Evolutionary conservation across 30 jellyfish, hydroid and myxozoan genomes (phyloP), one percentile per base, ranked within the genome.

Genomic region (Aurelia sp.): DNA sequence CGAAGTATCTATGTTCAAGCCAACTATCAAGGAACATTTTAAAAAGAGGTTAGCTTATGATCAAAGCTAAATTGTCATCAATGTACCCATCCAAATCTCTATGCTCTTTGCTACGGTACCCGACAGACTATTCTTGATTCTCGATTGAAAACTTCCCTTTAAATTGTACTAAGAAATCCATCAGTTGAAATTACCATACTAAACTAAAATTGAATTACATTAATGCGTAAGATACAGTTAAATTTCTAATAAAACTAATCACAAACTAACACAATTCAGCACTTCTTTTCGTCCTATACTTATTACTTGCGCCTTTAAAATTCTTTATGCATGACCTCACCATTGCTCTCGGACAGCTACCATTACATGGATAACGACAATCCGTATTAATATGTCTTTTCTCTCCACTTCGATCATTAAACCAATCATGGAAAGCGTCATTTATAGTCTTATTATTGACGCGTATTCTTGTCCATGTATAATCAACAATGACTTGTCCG

Each of bases 401-500:
- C 55, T 64, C 72, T 19, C 74, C 69, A 21, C 66, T 19, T 18
- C 51, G 24, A 44, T 87, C 98, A 4, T 81, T 57, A 0, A 73
- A 48, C 98, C 98, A 94, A 53, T 89, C 92, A 67, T 33, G 40
- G 68, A 94, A 88, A 20, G 98, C 83, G 5, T 94, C 91, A 38
- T 82, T 74, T 18, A 94, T 74, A 3, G 94, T 76, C 20, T 78
- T 72, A 58, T 94, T 94, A 58, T 78, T 78, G 5, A 94, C 88
- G 5, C 95, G 92, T 8, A 89, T 97, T 20, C 90, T 90, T 3
- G 97, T 72, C 98, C 98, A 94, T 21, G 98, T 94, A 71, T 94
- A 94, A 58, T 94, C 98, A 48, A 94, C 87, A 51, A 94, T 94
- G 4, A 75, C 98, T 72, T 94, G 98, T 6, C 98, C 98, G 80